A percentile compares a stretch with the other conserved stretches of the same genome.
Conservation (phyloP, 92 coral and sea anemone genomes). For the Porites lobata region DNA sequence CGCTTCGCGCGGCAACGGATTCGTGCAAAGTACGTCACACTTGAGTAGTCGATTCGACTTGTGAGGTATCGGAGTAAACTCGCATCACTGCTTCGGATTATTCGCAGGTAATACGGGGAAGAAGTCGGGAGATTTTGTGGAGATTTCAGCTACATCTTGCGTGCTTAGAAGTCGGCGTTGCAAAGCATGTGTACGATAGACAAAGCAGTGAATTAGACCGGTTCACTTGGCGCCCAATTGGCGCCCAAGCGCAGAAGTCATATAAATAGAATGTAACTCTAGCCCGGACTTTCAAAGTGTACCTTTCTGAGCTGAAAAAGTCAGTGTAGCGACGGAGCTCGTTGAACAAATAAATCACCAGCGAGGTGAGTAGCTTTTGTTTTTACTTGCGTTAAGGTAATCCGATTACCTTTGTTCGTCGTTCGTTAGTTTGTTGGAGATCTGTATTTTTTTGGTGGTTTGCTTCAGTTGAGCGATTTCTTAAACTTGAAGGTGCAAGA, state of each 20-base stretch:
- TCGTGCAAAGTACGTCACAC: slow-evolving; percentile 43
- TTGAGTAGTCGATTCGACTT: slow-evolving; percentile 27
- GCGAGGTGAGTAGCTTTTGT: slow-evolving; percentile 76
- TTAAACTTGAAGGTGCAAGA: not conserved
- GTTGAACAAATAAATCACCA: slow-evolving; percentile 51
- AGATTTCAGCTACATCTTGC: slow-evolving; percentile 94
- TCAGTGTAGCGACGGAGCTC: slow-evolving; percentile 65
- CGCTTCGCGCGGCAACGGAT: slow-evolving; percentile 52
- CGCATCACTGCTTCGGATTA: slow-evolving; percentile 36
- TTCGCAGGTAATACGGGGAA: slow-evolving; percentile 48
- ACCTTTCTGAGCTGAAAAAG: slow-evolving; percentile 80
- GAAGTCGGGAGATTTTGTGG: slow-evolving; percentile 29
- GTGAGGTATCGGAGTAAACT: slow-evolving; percentile 44
- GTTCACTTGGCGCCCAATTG: slow-evolving; percentile 91
- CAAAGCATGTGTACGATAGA: slow-evolving; percentile 94
- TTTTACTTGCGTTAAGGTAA: slow-evolving; percentile 69
- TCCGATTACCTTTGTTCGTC: slow-evolving; percentile 64
- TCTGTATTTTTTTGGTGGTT: slow-evolving; percentile 4
- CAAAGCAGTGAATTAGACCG: slow-evolving; percentile 96
- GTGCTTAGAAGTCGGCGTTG: slow-evolving; percentile 94
- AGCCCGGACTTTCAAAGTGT: slow-evolving; percentile 85
- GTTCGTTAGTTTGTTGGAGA: slow-evolving; percentile 33
- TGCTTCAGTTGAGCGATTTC: slow-evolving; percentile 29
- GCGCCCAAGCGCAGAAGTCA: slow-evolving; percentile 92
- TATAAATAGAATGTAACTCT: slow-evolving; percentile 96